These are phyloP conservation scores for Embidobia sp. DNA, from an alignment of 2,888 invertebrate species.

Conservation along the genomic window DNA sequence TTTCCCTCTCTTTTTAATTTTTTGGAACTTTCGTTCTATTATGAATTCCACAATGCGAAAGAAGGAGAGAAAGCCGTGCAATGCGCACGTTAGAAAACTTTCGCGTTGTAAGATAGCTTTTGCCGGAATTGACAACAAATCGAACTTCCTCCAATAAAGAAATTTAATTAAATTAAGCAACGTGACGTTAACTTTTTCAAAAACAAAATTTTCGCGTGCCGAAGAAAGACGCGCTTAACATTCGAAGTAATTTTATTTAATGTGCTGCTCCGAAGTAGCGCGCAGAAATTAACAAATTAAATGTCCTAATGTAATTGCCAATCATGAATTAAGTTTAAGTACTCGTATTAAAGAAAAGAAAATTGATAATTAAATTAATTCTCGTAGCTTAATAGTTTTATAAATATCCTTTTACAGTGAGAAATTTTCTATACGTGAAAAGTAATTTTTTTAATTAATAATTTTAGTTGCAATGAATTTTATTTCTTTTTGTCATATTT, in stretches of 20 bases:
- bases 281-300: no score
- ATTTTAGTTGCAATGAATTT: no score
- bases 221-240: neutral
- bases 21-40: slow-evolving; percentile 55
- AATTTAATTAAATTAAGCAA: slow-evolving; percentile 64
- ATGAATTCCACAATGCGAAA: slow-evolving; percentile 54
- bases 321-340: no score
- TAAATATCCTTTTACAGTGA: no score
- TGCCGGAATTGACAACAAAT: slow-evolving; percentile 62
- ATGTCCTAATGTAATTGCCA: no score
- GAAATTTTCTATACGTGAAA: no score
- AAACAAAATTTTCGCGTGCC: slow-evolving; percentile 23
- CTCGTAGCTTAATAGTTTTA: no score
- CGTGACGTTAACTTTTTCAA: slow-evolving; percentile 33
- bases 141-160: slow-evolving; percentile 57
- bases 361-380: no score
- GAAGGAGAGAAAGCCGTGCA: slow-evolving; percentile 54
- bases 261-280: no score
- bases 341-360: no score
- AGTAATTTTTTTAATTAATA: no score
- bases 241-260: slow-evolving; percentile 5
- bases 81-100: slow-evolving; percentile 49
- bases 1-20: slow-evolving; percentile 55
- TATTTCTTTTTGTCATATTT: no score
- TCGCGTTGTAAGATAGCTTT: slow-evolving; percentile 57